Conservation (phyloP, 1,140 invertebrate genomes). For the Leptestheria dahalacensis region DNA sequence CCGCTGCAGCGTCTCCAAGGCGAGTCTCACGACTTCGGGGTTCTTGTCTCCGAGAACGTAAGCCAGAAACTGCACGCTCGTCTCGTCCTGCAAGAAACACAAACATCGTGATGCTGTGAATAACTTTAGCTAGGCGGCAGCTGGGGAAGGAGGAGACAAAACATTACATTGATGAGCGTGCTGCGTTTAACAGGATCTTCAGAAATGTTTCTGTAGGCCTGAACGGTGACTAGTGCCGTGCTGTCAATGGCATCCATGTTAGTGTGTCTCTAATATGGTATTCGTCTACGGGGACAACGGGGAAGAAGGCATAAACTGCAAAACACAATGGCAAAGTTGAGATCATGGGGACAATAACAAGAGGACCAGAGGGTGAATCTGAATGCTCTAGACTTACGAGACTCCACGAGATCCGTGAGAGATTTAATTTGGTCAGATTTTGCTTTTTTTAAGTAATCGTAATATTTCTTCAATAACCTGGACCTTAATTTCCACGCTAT, state of each 20-base stretch:
- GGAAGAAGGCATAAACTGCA: too few species aligned
- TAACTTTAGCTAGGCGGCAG: background rate
- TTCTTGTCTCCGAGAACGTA: slow-evolving; percentile 21
- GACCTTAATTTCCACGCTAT: too few species aligned
- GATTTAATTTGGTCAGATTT: too few species aligned
- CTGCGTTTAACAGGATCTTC: slow-evolving; percentile 18
- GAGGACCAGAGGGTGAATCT: too few species aligned
- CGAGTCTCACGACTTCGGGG: slow-evolving; percentile 16
- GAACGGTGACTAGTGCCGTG: slow-evolving; percentile 20
- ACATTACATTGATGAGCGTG: slow-evolving; percentile 19
- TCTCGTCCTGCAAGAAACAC: slow-evolving; percentile 18
- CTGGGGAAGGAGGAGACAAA: background rate
- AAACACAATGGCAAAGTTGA: too few species aligned
- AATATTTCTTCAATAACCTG: too few species aligned
- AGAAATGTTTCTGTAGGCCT: slow-evolving; percentile 20
- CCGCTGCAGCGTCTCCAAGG: slow-evolving; percentile 19
- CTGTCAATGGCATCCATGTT: slow-evolving; percentile 14
- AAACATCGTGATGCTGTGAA: background rate
- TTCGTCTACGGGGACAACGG: too few species aligned
- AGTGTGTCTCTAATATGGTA: too few species aligned
- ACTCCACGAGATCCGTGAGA: too few species aligned
- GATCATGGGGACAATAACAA: too few species aligned
- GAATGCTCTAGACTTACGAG: too few species aligned
- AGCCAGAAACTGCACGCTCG: slow-evolving; percentile 21
- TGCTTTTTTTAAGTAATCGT: too few species aligned